Conservation (phyloP, 2,113 vertebrate species). For the Shinisaurus crocodilurus region DNA sequence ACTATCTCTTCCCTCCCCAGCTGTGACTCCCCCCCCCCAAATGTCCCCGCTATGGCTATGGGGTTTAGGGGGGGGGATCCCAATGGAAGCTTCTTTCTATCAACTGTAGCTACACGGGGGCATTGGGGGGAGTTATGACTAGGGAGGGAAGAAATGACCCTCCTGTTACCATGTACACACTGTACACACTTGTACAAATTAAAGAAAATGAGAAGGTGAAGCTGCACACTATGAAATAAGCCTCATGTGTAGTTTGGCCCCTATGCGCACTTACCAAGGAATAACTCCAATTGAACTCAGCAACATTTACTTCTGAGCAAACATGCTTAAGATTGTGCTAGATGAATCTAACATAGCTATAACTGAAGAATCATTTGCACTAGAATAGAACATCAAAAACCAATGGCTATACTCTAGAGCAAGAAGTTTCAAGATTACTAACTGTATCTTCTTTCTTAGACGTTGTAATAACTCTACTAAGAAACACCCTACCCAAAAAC, state of each 20-base stretch:
- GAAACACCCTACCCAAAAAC: conserved; percentile 20
- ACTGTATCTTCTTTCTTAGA: background rate
- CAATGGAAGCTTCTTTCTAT: too few species aligned
- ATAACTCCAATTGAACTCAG: background rate
- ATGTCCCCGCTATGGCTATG: too few species aligned
- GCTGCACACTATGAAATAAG: background rate
- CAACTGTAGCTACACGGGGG: too few species aligned
- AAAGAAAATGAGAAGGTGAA: background rate
- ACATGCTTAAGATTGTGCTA: background rate
- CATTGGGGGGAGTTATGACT: too few species aligned
- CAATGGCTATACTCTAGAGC: background rate
- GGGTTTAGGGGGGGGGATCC: too few species aligned
- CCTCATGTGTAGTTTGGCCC: background rate
- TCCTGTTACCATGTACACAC: too few species aligned
- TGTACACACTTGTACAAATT: background rate
- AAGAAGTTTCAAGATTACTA: background rate
- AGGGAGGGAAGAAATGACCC: too few species aligned
- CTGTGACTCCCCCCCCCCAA: too few species aligned
- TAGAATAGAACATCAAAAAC: background rate
- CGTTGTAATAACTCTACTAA: conserved; percentile 39
- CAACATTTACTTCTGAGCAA: background rate
- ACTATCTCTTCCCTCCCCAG: too few species aligned
- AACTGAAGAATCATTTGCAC: background rate
- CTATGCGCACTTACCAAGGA: background rate
- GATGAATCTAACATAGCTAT: background rate